Base-by-base conservation (phyloP, 37 sponge, comb jelly and placozoan species). In the Axinella damicornis region DNA sequence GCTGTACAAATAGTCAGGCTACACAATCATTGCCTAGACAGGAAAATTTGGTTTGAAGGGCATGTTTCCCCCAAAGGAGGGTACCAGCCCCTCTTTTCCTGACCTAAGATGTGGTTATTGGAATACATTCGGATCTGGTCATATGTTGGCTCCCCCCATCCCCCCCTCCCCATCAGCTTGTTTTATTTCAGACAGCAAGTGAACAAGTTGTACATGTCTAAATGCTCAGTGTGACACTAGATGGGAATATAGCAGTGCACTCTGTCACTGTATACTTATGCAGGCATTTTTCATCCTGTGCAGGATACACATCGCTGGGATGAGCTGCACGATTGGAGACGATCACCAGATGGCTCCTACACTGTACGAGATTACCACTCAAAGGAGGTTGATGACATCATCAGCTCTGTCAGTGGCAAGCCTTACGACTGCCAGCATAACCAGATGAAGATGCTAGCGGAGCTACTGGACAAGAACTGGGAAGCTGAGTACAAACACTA, bases 401-500 rank as follows among this genome's bases (percentile, higher is more conserved):
- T 88, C 14, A 15, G 32, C 20, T 80, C 82, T 2, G 76, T 74
- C 2, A 1, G 54, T 5, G 15, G 21, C 56, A 68, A 54, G 34
- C 9, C 40, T 24, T n/a, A 55, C 2, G 18, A 16, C 0, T 15
- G 53, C 31, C 66, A 81, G 41, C 39, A 4, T 9, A 13, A 11
- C 15, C 79, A 88, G 31, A 88, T 88, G 88, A 35, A 52, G 68
- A 65, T n/a, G 0, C 69, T 88, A 9, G 67, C 38, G 20, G 33
- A 65, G 27, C 57, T 81, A 1, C 66, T 88, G 0, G 82, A 88
- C 38, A 60, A 64, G 13, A n/a, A 56, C 56, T 88, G 88, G 88
- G 69, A 86, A 20, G 27, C 33, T 6, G 55, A 72, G 39, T 81
- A 88, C 60, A 74, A 54, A 27, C 56, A 81, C 19, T 74, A 20